Evolutionary conservation across 2,888 invertebrate species (phyloP), one percentile per base, ranked within the genome.

Genomic region (Pterostichus madidus): DNA sequence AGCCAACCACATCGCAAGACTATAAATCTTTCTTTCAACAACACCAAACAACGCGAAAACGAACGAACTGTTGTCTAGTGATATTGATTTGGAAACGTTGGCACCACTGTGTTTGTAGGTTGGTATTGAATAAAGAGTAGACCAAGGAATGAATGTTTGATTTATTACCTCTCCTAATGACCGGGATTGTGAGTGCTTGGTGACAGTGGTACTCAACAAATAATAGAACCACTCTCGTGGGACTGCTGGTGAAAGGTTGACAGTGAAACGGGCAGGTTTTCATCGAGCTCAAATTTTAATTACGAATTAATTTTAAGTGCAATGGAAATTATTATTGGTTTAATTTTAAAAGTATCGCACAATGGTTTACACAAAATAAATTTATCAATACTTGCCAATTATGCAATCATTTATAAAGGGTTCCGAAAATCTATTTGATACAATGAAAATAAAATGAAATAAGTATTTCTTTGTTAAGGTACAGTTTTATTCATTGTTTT

Each of bases 61-160:
- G 49, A 49, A 49, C 10, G n/a, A 49, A 39, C 39, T 49, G 49
- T 49, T 64, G 13, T 24, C 24, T 24, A 24, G 31, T 24, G n/a
- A n/a, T 64, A 64, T 64, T 32, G 64, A 64, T 64, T 64, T 32
- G 5, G 10, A 64, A 64, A 64, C 6, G 64, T 64, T 64, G 35
- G 35, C 11, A 64, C n/a, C 32, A 35, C 32, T 35, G 49, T 49
- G 49, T 13, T 49, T 39, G 39, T 39, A 8, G 13, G 49, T 49
- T 49, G 13, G 13, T 13, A 13, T 49, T 49, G 49, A 49, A 49
- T 49, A 49, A 13, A 49, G 49, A 49, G 13, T n/a, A 49, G n/a
- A 49, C 11, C 8, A n/a, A 49, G 49, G 49, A 49, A 49, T 49
- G 49, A 49, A 49, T 49, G 49, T 49, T 49, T 49, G 49, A 49